Evolutionary conservation across 2,113 vertebrate species (phyloP), one percentile per base, ranked within the genome.

Genomic region (Cygnus buccinator): DNA sequence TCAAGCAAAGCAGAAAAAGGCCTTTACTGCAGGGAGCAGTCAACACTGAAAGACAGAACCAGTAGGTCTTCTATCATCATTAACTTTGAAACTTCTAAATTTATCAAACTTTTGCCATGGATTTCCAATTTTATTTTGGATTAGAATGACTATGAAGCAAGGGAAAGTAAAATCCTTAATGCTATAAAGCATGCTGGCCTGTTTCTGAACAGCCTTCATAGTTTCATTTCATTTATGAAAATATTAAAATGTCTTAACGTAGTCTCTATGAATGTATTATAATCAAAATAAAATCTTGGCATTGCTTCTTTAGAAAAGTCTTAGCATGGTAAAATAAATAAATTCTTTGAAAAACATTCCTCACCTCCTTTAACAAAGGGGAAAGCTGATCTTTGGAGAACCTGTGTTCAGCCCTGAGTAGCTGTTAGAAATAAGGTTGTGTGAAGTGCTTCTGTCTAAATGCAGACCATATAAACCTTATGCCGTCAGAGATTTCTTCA

Each of bases 361-460:
- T 87, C 89, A 94, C 6, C 29, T 94, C 52, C 82, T 95, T 96
- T 58, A 74, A 84, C 82, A 85, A 74, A 93, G 16, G 59, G 41
- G 73, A 94, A 94, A 90, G 80, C 65, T 95, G 87, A 94, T 94
- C 92, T 95, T 70, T 46, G n/a, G 39, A 84, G 72, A n/a, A 39
- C 44, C 13, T 94, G 67, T 46, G 71, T 37, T 63, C 87, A 80
- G 68, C 41, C 14, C 10, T 5, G 1, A 55, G n/a, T 67, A 88
- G 72, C 74, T 50, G 46, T 72, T 71, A 80, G 37, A 83, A 95
- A 71, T 41, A 67, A 85, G 17, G 11, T 28, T 16, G 72, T 7
- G 4, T 55, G 13, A 88, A 96, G 91, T 15, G n/a, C 17, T 77
- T 70, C 59, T 83, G 50, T 77, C 4, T 48, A 2, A 86, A 95